These are phyloP conservation scores for Drosophila neocordata DNA, from an alignment of 1,140 invertebrate species.

Conservation along the genomic window DNA sequence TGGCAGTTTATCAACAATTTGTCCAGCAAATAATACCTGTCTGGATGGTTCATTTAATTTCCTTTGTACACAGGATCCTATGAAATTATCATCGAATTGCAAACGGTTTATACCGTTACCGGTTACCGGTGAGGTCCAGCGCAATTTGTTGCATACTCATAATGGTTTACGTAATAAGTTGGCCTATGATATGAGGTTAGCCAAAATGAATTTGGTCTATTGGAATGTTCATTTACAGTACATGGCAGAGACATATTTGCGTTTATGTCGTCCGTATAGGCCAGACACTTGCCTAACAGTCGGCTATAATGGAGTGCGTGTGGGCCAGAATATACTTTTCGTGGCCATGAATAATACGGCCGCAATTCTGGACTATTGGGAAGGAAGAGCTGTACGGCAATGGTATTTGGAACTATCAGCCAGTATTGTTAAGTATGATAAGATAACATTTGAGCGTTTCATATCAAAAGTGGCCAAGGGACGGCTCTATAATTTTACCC, in stretches of 20 bases:
- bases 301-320: not conserved
- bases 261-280: constrained; percentile 16
- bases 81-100: not conserved
- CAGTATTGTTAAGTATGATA: not conserved
- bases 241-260: constrained; percentile 43
- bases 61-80: constrained; percentile 4
- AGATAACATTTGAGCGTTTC: not conserved
- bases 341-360: not conserved
- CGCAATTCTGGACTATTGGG: constrained; percentile 6
- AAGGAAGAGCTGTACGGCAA: constrained; percentile 29
- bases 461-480: not conserved
- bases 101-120: constrained; percentile 22
- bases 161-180: constrained; percentile 46
- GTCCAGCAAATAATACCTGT: constrained; percentile 10
- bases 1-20: constrained; percentile 23
- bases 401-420: constrained; percentile 28
- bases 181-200: constrained; percentile 8
- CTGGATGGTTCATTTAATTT: constrained; percentile 31
- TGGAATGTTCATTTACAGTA: constrained; percentile 36
- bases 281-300: constrained; percentile 33
- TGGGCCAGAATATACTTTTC: constrained; percentile 33
- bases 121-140: not conserved
- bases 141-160: constrained; percentile 28
- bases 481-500: not conserved
- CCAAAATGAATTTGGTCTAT: constrained; percentile 49